Evolutionary conservation across 2,113 vertebrate species (phyloP), one percentile per base, ranked within the genome.

Genomic region (Gopherus evgoodei): DNA sequence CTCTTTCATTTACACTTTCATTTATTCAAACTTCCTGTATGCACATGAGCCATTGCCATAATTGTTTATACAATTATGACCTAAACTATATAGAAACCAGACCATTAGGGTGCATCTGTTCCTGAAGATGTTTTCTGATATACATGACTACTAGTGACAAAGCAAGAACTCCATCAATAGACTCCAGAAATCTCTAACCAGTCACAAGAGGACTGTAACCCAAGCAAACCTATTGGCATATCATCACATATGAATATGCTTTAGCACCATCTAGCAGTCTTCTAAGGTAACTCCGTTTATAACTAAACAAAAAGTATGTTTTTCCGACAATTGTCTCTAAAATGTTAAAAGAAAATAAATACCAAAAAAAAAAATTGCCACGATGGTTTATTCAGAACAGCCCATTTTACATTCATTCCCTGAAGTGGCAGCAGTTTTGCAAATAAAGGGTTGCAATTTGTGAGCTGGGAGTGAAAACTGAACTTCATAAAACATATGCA

Each of bases 181-280:
- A 59, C 72, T 82, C 8, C 31, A n/a, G 35, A 31, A 84, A 90
- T 52, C 24, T 78, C 62, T 65, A 65, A 35, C 14, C 35, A 69
- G 44, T 62, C 29, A 3, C 0, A 50, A 52, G 2, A 83, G 56
- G 11, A 27, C 2, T 86, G 42, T 44, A 76, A 17, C 1, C 38
- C 6, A 49, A 89, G 9, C 5, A 22, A 24, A 76, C 35, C 5
- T 10, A 24, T 82, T 62, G 78, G 8, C 50, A 14, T 5, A 8
- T 1, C 0, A 6, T 65, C 87, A 57, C 57, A 53, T 83, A 87
- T 79, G 50, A 29, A 35, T 88, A 89, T 84, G 49, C 94, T 93
- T 44, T 93, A 96, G 88, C 95, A 94, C 91, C 94, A 90, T 86
- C 95, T 90, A 91, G 93, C 88, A 95, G 86, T 31, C 91, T 94